These are phyloP conservation scores for Eupsilia transversa DNA, from an alignment of 2,888 invertebrate species.

Conservation along the genomic window DNA sequence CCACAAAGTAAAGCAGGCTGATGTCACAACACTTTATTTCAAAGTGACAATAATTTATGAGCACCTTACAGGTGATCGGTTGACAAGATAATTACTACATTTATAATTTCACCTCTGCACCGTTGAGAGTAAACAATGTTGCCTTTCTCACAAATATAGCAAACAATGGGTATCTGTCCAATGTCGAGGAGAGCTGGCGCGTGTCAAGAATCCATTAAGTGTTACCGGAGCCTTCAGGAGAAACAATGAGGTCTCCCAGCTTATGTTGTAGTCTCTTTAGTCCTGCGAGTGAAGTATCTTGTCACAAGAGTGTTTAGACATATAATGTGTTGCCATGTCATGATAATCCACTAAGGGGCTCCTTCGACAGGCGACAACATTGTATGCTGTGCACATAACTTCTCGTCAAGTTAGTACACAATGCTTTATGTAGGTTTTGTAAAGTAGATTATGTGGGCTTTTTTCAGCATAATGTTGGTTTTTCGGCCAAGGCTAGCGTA, in stretches of 20 bases:
- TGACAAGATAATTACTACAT: constrained; percentile 58
- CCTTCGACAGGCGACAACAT: constrained; percentile 23
- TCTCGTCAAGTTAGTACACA: constrained; percentile 17
- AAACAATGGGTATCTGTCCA: constrained; percentile 64
- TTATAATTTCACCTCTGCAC: constrained; percentile 58
- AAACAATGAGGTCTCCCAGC: constrained; percentile 58
- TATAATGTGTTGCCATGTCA: constrained; percentile 56
- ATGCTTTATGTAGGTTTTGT: not conserved
- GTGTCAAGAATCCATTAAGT: constrained; percentile 71
- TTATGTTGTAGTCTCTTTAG: constrained; percentile 47
- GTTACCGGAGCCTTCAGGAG: constrained; percentile 66
- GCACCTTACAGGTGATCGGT: constrained; percentile 41
- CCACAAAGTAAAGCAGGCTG: constrained; percentile 28
- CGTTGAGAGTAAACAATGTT: constrained; percentile 46
- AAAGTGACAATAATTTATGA: constrained; percentile 56
- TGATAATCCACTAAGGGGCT: constrained; percentile 60
- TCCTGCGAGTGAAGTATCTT: constrained; percentile 46
- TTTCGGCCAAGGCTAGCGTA: not conserved
- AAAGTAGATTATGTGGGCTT: constrained; percentile 8
- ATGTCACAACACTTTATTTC: constrained; percentile 28
- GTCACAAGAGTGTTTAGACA: constrained; percentile 28
- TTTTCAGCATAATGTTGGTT: constrained; percentile 3
- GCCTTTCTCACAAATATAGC: constrained; percentile 58
- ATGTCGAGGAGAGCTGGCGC: constrained; percentile 58
- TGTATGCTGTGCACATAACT: constrained; percentile 24